Evolutionary conservation across 2,113 vertebrate species (phyloP).

Genomic region (Thalassoma bifasciatum): DNA sequence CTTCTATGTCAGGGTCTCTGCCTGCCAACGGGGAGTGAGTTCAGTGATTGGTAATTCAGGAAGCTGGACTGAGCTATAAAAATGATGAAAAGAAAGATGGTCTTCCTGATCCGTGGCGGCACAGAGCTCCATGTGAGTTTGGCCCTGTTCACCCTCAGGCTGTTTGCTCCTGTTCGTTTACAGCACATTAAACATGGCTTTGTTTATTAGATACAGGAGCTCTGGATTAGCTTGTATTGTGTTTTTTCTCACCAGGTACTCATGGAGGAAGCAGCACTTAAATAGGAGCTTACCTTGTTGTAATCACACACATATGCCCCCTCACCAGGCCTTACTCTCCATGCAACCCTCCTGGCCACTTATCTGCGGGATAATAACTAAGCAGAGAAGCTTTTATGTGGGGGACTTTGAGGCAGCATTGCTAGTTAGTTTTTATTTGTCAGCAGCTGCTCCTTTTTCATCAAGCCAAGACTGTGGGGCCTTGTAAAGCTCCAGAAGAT

Average conservation of each 20-base stretch:
- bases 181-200: constrained; percentile 69
- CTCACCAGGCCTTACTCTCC: constrained; percentile 18
- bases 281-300: constrained; percentile 19
- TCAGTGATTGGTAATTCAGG: constrained; percentile 67
- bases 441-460: constrained; percentile 44
- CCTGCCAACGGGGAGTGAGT: constrained; percentile 59
- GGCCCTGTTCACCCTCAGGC: constrained; percentile 59
- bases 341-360: constrained; percentile 35
- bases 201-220: constrained; percentile 71
- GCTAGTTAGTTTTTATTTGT: constrained; percentile 64
- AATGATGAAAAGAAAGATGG: constrained; percentile 81
- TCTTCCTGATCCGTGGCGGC: constrained; percentile 64
- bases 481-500: constrained; percentile 26
- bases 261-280: constrained; percentile 40
- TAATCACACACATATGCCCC: constrained; percentile 53
- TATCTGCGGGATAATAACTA: constrained; percentile 51
- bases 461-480: constrained; percentile 9
- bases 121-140: constrained; percentile 50
- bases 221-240: constrained; percentile 48
- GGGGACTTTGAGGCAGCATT: constrained; percentile 37
- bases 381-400: constrained; percentile 61
- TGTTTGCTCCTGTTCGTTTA: constrained; percentile 54
- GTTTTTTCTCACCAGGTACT: constrained; percentile 57
- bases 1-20: constrained; percentile 55
- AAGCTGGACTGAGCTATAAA: constrained; percentile 74